Conservation (phyloP, 1,140 invertebrate genomes). For the Drosophila takahashii region DNA sequence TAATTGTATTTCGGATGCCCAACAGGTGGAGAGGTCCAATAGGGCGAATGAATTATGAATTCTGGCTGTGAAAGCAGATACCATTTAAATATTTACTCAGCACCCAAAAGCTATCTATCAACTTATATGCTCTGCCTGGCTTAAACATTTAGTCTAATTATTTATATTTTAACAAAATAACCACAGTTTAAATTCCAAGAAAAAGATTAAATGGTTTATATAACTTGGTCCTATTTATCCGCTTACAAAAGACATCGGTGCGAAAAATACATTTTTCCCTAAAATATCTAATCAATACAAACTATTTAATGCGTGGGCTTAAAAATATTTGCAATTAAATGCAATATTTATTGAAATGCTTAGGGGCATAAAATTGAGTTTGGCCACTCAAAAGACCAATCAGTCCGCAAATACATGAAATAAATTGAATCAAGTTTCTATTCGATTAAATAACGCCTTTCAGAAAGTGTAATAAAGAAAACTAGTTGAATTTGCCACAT, state of each 20-base stretch:
- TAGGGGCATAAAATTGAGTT: not conserved
- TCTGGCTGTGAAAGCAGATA: conserved; percentile 8
- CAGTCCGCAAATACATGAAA: not conserved
- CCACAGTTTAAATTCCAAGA: not conserved
- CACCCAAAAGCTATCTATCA: conserved; percentile 26
- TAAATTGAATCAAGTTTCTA: conserved; percentile 1
- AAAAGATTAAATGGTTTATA: too few species aligned
- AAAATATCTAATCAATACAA: too few species aligned
- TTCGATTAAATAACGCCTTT: not conserved
- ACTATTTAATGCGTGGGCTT: too few species aligned
- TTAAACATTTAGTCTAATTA: conserved; percentile 15
- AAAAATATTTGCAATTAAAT: not conserved
- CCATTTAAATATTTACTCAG: conserved; percentile 21
- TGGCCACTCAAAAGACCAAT: conserved; percentile 2
- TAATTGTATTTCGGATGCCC: conserved; percentile 41
- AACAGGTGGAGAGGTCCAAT: conserved; percentile 48
- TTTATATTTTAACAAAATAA: conserved; percentile 1
- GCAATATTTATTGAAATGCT: conserved; percentile 13
- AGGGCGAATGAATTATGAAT: conserved; percentile 34
- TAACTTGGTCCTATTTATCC: too few species aligned
- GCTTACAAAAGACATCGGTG: not conserved
- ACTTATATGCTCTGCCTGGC: not conserved
- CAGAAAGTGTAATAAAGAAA: not conserved
- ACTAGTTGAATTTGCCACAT: conserved; percentile 7
- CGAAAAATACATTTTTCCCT: too few species aligned